Evolutionary conservation across 2,797 vertebrate genomes (phyloP), one percentile per base, ranked within the genome.

Genomic region (Dipus sagitta): DNA sequence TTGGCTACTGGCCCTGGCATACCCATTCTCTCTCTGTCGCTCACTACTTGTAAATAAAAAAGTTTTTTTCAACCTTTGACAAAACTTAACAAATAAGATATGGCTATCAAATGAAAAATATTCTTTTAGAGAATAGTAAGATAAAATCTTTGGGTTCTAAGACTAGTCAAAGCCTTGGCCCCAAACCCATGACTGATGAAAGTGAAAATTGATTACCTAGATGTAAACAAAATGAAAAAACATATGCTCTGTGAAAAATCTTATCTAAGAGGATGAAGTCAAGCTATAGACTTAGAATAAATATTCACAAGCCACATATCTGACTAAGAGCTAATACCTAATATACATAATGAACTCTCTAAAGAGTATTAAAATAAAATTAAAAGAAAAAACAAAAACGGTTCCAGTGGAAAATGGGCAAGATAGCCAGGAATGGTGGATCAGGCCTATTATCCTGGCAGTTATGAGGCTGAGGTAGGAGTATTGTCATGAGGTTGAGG

Each of bases 41-140:
- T 10, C 47, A 10, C 47, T 47, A 7, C 9, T 47, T 47, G 47
- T 11, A 47, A 47, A 47, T 47, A 47, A 47, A 47, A 47, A 47
- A 10, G 11, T 2, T 47, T 9, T 47, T 47, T 47, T 47, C 47
- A 80, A 76, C 52, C 28, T 71, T 91, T 76, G 34, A 92, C 13
- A 92, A 92, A 85, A 77, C 62, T 54, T 70, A 94, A 77, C 81
- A 26, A 85, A 47, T 34, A 47, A n/a, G 64, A 47, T 60, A 75
- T 42, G 54, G 17, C 54, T 47, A 58, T 80, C 54, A 90, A 76
- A 77, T 76, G 65, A 34, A 85, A 88, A 80, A 71, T 34, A 91
- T 67, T 20, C 58, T n/a, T 77, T 77, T 38, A 86, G 30, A 32
- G 70, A 23, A 70, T 83, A 38, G 38, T 38, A 38, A 38, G 34